A percentile compares a stretch with the other conserved stretches of the same genome.
Evolutionary conservation across 2,113 vertebrate genomes (phyloP).

Genomic region (Puffinus mauretanicus): DNA sequence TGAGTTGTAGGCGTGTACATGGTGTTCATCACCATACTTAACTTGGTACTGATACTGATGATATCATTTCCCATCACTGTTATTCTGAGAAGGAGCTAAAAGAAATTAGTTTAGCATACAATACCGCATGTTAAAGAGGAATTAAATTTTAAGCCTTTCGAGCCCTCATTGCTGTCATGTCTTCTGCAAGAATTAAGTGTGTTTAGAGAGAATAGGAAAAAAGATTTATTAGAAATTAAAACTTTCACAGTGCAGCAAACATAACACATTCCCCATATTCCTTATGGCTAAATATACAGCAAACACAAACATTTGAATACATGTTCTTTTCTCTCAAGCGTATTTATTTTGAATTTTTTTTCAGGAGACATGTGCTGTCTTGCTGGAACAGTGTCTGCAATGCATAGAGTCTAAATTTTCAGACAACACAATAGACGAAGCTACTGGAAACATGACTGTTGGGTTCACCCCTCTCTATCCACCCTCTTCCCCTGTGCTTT

Average conservation of each 20-base stretch:
- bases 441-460: constrained; percentile 55
- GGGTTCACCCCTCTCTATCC: constrained; percentile 71
- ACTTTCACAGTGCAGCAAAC: not conserved
- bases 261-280: not conserved
- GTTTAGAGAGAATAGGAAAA: not conserved
- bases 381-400: constrained; percentile 89
- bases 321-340: constrained; percentile 15
- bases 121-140: constrained; percentile 4
- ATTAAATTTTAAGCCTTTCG: not conserved
- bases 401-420: constrained; percentile 85
- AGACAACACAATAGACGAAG: constrained; percentile 58
- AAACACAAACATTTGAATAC: not conserved
- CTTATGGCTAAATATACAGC: not conserved
- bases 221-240: not conserved
- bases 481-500: constrained; percentile 58
- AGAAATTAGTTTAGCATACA: constrained; percentile 8
- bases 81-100: constrained; percentile 6
- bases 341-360: constrained; percentile 32
- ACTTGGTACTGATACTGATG: constrained; percentile 11
- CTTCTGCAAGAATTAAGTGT: not conserved
- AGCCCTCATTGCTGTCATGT: not conserved
- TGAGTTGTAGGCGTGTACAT: not conserved
- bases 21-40: constrained; percentile 6
- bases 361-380: constrained; percentile 88
- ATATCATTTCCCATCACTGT: not conserved